Evolutionary conservation across 2,888 invertebrate species (phyloP).

Genomic region (Panopea generosa): DNA sequence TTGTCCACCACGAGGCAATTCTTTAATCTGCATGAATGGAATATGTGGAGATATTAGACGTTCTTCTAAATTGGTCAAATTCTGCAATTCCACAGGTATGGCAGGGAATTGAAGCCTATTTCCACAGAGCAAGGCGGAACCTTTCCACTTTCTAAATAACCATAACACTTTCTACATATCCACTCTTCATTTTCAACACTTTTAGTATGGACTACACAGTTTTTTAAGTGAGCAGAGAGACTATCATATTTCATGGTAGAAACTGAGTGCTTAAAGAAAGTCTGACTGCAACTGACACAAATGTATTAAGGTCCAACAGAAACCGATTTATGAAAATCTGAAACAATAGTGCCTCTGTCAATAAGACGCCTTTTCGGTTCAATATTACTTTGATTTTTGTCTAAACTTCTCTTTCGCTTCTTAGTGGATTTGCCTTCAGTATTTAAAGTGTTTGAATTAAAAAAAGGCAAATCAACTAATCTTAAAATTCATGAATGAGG

Average conservation of each 20-base stretch:
- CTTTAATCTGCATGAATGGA: conserved; percentile 82
- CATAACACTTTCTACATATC: conserved; percentile 31
- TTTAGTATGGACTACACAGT: neutral
- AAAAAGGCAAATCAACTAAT: no score
- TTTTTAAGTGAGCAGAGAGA: neutral
- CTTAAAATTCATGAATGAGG: no score
- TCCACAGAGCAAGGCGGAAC: conserved; percentile 40
- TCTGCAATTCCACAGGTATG: conserved; percentile 20
- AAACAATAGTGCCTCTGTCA: no score
- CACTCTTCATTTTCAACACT: conserved; percentile 25
- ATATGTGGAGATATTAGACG: conserved; percentile 79
- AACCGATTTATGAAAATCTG: conserved; percentile 10
- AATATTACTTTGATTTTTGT: no score
- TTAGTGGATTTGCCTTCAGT: no score
- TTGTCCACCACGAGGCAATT: conserved; percentile 70
- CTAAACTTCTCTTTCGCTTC: no score
- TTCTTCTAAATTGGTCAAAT: conserved; percentile 75
- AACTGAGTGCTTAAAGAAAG: conserved; percentile 31
- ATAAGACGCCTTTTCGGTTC: no score
- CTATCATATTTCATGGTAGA: neutral
- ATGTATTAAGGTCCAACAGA: conserved; percentile 22
- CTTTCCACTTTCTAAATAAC: conserved; percentile 19
- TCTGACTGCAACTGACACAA: conserved; percentile 21
- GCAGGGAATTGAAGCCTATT: conserved; percentile 43
- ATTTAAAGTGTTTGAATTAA: no score